Conservation (phyloP, 2,888 invertebrate genomes). For the Xestia sexstrigata region DNA sequence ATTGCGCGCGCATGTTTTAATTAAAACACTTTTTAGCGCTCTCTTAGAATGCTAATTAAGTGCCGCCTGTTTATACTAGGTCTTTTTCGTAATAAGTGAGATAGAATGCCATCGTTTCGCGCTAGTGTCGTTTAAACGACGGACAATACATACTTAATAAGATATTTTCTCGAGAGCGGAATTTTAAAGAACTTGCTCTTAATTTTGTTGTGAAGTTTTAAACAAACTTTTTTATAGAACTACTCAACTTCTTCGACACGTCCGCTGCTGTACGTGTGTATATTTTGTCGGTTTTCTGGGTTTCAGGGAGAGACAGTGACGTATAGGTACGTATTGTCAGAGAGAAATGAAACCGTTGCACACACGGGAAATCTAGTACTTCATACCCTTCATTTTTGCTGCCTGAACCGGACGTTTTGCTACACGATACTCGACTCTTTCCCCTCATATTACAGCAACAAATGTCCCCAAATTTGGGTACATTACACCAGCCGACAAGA, state of each 20-base stretch:
- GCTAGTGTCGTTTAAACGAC: conserved; percentile 15
- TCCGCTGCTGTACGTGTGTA: conserved; percentile 1
- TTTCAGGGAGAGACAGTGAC: conserved; percentile 4
- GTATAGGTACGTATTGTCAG: conserved; percentile 3
- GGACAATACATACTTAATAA: conserved; percentile 20
- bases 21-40: conserved; percentile 63
- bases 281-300: conserved; percentile 6
- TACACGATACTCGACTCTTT: conserved; percentile 14
- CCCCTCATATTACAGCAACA: conserved; percentile 9
- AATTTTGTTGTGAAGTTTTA: conserved; percentile 5
- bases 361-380: conserved; percentile 8
- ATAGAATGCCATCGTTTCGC: conserved; percentile 32
- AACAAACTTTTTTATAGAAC: conserved; percentile 8
- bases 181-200: conserved; percentile 14
- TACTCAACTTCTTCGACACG: conserved; percentile 6
- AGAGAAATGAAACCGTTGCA: conserved; percentile 28
- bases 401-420: background rate
- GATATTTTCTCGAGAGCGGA: background rate
- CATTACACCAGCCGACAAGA: conserved; percentile 45
- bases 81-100: conserved; percentile 37
- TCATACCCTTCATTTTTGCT: conserved; percentile 28
- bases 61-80: conserved; percentile 40
- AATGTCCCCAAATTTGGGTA: conserved; percentile 29
- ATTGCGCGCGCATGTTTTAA: conserved; percentile 63
- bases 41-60: conserved; percentile 58